These are phyloP conservation scores for Matsumyia berberina DNA, from an alignment of 2,888 invertebrate species.

Conservation along the genomic window DNA sequence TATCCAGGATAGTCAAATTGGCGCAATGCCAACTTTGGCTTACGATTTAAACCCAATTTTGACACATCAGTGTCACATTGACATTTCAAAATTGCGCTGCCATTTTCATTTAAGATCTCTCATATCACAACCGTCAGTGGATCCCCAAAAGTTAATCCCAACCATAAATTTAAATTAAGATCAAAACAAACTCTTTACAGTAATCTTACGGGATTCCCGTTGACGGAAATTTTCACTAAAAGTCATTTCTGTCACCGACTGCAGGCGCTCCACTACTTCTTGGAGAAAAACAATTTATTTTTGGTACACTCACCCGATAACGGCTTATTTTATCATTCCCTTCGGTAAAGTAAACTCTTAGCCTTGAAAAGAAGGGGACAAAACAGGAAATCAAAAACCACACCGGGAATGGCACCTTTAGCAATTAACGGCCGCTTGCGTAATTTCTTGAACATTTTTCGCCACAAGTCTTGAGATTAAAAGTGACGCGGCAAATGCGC, in stretches of 20 bases:
- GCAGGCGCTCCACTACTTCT: neutral
- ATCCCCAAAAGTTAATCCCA: conserved; percentile 1
- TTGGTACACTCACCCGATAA: conserved; percentile 30
- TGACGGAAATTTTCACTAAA: conserved; percentile 8
- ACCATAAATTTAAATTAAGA: conserved; percentile 11
- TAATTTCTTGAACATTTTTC: conserved; percentile 52
- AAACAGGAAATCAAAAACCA: conserved; percentile 9
- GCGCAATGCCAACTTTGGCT: no score
- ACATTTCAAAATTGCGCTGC: no score
- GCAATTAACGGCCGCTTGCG: conserved; percentile 50
- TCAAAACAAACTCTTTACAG: conserved; percentile 22
- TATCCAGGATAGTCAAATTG: no score
- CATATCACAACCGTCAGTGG: no score
- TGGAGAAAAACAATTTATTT: conserved; percentile 18
- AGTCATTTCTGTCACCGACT: conserved; percentile 20
- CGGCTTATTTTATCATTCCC: conserved; percentile 20
- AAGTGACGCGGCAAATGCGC: conserved; percentile 47
- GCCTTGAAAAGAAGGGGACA: conserved; percentile 39
- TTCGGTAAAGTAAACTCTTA: conserved; percentile 22
- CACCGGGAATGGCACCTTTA: conserved; percentile 33
- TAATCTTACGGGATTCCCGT: conserved; percentile 26
- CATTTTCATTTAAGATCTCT: no score
- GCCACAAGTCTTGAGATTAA: conserved; percentile 44
- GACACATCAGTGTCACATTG: no score
- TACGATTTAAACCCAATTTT: no score